Evolutionary conservation across 2,113 vertebrate species (phyloP).

Genomic region (Cyrtonyx montezumae): DNA sequence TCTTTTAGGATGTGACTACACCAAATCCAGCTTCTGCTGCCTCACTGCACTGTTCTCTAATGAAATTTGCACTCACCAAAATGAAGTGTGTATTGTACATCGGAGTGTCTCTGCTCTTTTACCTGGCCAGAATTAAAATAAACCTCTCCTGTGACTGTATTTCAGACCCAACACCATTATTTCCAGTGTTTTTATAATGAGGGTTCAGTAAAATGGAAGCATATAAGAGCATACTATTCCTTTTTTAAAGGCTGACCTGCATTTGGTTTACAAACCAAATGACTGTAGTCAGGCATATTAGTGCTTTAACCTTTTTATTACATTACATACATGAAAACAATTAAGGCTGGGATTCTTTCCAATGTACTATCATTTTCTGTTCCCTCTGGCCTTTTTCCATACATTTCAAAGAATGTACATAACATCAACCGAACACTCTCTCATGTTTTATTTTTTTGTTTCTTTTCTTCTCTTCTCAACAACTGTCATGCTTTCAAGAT

Average conservation of each 20-base stretch:
- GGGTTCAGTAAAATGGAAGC: conserved; percentile 32
- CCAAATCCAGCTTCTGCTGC: background rate
- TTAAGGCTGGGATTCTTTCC: conserved; percentile 75
- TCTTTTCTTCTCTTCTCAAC: conserved; percentile 65
- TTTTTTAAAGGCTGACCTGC: conserved; percentile 66
- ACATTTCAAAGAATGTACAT: conserved; percentile 71
- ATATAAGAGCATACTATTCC: conserved; percentile 5
- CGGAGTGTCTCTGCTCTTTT: background rate
- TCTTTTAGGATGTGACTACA: background rate
- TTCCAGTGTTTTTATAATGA: conserved; percentile 52
- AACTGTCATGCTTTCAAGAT: conserved; percentile 72
- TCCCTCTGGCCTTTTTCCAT: conserved; percentile 78
- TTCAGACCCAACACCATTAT: conserved; percentile 13
- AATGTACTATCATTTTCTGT: conserved; percentile 76
- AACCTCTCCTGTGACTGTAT: background rate
- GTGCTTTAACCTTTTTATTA: conserved; percentile 75
- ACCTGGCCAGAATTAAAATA: conserved; percentile 6
- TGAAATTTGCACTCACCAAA: background rate
- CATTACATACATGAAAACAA: conserved; percentile 77
- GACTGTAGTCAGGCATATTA: conserved; percentile 52
- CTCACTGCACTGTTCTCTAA: background rate
- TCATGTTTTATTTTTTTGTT: conserved; percentile 61
- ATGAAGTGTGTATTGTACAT: background rate
- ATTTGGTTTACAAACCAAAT: conserved; percentile 71
- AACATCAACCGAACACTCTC: conserved; percentile 65